Evolutionary conservation across 2,888 invertebrate species (phyloP).

Genomic region (Meta bourneti): DNA sequence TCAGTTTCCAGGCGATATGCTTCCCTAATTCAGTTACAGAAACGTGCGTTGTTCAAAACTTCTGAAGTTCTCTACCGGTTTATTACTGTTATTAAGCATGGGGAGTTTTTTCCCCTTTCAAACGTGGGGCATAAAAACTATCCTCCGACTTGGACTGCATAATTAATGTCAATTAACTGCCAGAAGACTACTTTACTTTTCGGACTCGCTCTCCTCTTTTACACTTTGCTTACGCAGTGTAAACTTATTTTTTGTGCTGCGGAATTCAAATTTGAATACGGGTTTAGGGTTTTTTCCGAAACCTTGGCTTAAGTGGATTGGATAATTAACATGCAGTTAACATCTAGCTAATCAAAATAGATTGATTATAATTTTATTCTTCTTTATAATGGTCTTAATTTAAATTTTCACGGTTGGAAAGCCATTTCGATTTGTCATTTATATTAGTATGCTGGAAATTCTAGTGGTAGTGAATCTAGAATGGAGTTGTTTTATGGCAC

Average conservation of each 20-base stretch:
- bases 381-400: background rate
- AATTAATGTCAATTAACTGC: conserved; percentile 1
- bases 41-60: conserved; percentile 9
- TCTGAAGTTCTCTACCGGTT: background rate
- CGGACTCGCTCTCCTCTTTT: background rate
- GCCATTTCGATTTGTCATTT: too few species aligned
- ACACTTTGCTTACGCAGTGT: background rate
- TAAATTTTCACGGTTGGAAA: too few species aligned
- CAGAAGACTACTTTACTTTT: background rate
- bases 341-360: background rate
- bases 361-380: background rate
- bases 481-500: too few species aligned
- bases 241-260: background rate
- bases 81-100: background rate
- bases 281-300: background rate
- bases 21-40: conserved; percentile 8
- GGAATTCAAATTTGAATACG: background rate
- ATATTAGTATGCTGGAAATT: too few species aligned
- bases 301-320: background rate
- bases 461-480: too few species aligned
- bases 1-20: background rate
- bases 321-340: background rate
- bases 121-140: background rate
- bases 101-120: background rate
- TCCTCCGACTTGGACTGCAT: background rate